These are phyloP conservation scores for Nycticebus coucang DNA, from an alignment of 2,113 vertebrate genomes.

Conservation along the genomic window DNA sequence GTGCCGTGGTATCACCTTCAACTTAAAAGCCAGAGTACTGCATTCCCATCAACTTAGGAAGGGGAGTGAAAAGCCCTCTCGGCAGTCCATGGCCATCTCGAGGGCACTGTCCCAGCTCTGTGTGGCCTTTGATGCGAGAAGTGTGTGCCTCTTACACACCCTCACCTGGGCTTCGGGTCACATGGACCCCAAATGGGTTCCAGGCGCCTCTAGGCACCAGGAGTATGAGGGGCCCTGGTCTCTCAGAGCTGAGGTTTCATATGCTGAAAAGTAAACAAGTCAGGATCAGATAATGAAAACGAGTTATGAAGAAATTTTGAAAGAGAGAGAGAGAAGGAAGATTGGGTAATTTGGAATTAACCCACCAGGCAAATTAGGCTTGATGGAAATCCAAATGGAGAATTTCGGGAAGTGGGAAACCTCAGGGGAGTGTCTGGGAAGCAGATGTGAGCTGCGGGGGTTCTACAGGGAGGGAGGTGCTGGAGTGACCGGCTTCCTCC, in stretches of 20 bases:
- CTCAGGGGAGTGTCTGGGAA: fast-evolving
- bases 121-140: not conserved
- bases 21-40: not conserved
- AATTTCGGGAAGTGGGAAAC: not conserved
- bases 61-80: not conserved
- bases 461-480: not conserved
- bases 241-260: not conserved
- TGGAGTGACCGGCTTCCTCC: no score
- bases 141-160: fast-evolving
- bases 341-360: not conserved
- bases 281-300: not conserved
- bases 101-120: not conserved
- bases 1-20: not conserved
- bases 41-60: not conserved
- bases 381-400: not conserved
- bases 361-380: not conserved
- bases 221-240: not conserved
- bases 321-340: not conserved
- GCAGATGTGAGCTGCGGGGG: fast-evolving
- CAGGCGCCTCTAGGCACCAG: not conserved
- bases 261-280: no score
- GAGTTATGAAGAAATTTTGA: not conserved
- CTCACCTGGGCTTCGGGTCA: not conserved
- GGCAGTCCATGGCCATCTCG: fast-evolving
- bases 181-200: no score